These are phyloP conservation scores for Ashinkailepas kermadecensis DNA, from an alignment of 2,888 invertebrate genomes.

Conservation along the genomic window DNA sequence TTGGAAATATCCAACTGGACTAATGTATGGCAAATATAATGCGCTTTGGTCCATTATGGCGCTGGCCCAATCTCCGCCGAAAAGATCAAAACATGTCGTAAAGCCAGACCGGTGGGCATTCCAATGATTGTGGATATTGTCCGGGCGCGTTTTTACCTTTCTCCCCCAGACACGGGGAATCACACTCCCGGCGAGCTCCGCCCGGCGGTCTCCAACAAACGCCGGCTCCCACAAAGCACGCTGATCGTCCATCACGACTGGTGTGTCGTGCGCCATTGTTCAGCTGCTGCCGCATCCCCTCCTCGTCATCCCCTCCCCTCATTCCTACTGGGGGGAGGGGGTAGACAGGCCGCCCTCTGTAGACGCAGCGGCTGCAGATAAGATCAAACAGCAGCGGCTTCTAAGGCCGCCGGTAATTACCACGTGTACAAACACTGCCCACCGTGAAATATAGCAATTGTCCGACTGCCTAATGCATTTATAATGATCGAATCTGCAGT, in stretches of 20 bases:
- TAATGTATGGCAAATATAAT: background rate
- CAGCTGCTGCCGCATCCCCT: no score
- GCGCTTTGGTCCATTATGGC: background rate
- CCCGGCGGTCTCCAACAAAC: background rate
- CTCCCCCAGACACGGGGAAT: no score
- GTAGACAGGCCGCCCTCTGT: background rate
- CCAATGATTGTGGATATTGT: background rate
- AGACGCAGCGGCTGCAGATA: background rate
- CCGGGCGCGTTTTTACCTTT: no score
- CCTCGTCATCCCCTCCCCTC: no score
- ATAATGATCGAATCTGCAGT: background rate
- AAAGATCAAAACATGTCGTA: background rate
- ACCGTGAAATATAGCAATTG: background rate
- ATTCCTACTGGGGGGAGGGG: background rate
- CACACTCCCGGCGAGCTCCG: no score
- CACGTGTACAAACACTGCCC: constrained; percentile 14
- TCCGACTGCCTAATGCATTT: background rate
- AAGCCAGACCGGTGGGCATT: background rate
- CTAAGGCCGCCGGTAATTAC: background rate
- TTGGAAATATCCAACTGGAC: background rate
- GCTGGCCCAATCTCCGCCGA: background rate
- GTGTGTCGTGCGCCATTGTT: background rate
- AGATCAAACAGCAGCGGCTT: background rate
- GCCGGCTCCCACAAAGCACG: background rate
- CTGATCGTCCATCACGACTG: background rate